Conservation (phyloP, 2,888 invertebrate genomes). For the Metacarcinus magister region DNA sequence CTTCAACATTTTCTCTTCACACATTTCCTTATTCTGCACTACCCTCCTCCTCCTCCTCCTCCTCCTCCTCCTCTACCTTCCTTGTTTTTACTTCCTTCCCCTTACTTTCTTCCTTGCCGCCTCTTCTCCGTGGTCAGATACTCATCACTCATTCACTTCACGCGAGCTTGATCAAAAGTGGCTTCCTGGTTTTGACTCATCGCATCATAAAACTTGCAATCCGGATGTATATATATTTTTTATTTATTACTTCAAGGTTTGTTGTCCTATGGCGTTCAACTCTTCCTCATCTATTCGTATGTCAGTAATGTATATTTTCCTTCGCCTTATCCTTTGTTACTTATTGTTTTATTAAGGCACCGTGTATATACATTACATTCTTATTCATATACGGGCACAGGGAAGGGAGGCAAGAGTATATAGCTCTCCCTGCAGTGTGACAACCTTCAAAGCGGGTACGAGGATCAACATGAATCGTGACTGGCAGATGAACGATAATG, state of each 20-base stretch:
- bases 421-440: not conserved
- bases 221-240: not conserved
- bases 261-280: not conserved
- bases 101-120: not conserved
- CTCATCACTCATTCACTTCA: not conserved
- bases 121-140: not conserved
- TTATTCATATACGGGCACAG: too few species aligned
- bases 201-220: not conserved
- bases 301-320: too few species aligned
- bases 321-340: too few species aligned
- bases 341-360: too few species aligned
- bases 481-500: not conserved
- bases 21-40: not conserved
- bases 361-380: too few species aligned
- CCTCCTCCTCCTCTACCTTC: not conserved
- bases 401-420: too few species aligned
- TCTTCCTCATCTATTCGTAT: too few species aligned
- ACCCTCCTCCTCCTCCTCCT: not conserved
- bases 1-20: not conserved
- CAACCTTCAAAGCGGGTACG: not conserved
- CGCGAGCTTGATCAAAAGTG: not conserved
- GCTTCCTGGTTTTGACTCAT: not conserved
- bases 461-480: not conserved
- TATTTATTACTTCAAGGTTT: constrained; percentile 3
- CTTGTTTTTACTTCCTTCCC: not conserved